Percentiles rank a stretch among this genome's conserved stretches.
These are phyloP conservation scores for Cenopis cana DNA, from an alignment of 2,888 invertebrate genomes.

Conservation along the genomic window DNA sequence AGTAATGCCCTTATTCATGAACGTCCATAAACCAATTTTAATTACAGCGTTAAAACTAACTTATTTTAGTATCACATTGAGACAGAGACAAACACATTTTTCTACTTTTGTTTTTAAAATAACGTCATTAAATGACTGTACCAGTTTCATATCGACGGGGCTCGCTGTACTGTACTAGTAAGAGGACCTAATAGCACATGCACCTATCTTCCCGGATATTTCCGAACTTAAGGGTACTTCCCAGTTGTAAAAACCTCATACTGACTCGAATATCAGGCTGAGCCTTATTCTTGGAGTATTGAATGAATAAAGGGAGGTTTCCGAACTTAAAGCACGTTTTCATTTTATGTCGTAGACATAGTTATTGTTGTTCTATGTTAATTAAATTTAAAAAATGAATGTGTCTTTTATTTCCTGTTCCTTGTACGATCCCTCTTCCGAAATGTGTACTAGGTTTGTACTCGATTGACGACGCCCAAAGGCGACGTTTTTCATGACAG, in stretches of 20 bases:
- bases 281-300: neutral
- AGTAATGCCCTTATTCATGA: neutral
- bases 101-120: no score
- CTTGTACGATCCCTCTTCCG: neutral
- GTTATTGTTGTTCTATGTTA: constrained; percentile 42
- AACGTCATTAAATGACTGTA: neutral
- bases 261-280: no score
- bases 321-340: constrained; percentile 14
- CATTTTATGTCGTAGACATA: constrained; percentile 41
- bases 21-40: neutral
- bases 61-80: neutral
- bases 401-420: neutral
- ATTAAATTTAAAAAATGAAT: constrained; percentile 35
- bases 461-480: no score
- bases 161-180: constrained; percentile 4
- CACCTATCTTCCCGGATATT: constrained; percentile 28
- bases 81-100: no score
- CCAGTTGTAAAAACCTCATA: neutral
- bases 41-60: no score
- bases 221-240: neutral
- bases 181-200: constrained; percentile 25
- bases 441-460: neutral
- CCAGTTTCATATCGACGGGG: constrained; percentile 22
- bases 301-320: neutral
- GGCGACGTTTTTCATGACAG: no score